A percentile compares a stretch with the other conserved stretches of the same genome.
Conservation (phyloP, 2,888 invertebrate species). For the Drosophila paracracens region DNA sequence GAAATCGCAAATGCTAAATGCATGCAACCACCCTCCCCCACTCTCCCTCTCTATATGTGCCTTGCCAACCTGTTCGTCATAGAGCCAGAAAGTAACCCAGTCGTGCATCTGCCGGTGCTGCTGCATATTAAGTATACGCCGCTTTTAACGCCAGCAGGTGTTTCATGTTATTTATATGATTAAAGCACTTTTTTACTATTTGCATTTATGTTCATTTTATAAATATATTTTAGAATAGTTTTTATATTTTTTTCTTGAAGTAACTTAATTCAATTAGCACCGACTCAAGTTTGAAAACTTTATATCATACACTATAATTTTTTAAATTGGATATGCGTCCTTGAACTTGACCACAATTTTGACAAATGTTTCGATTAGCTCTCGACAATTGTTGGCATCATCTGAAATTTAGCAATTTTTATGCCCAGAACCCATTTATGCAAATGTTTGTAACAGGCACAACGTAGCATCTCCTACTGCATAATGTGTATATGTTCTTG, state of each 20-base stretch:
- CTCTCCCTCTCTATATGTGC: not conserved
- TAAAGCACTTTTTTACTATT: not conserved
- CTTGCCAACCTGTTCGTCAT: not conserved
- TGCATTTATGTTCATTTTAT: not conserved
- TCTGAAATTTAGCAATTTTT: no score
- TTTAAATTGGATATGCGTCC: not conserved
- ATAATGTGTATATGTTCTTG: not conserved
- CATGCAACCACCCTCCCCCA: not conserved
- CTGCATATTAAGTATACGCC: constrained; percentile 41
- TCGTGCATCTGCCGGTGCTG: constrained; percentile 27
- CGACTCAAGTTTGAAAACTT: not conserved
- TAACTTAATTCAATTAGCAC: not conserved
- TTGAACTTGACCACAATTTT: not conserved
- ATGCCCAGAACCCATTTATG: no score
- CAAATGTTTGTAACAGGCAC: no score
- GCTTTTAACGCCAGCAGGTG: not conserved
- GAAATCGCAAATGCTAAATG: not conserved
- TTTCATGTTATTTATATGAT: constrained; percentile 9
- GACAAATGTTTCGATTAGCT: not conserved
- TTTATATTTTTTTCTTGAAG: not conserved
- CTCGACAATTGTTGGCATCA: not conserved
- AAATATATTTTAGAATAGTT: not conserved
- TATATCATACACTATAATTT: not conserved
- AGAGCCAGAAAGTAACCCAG: not conserved
- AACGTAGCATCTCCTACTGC: no score